Evolutionary conservation across 2,888 invertebrate species (phyloP).

Genomic region (Ischnura elegans): DNA sequence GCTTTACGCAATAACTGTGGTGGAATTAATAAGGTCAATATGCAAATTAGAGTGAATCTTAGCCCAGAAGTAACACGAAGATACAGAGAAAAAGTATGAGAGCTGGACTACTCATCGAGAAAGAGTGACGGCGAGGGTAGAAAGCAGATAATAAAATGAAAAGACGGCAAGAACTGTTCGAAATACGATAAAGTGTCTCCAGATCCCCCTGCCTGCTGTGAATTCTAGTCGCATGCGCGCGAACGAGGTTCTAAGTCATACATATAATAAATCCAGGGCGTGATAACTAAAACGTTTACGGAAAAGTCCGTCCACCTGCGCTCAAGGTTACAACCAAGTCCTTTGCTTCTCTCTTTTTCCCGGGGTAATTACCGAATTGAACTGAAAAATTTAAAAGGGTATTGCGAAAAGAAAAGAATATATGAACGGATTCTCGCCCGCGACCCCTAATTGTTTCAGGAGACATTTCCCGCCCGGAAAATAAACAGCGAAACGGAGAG

Average conservation of each 20-base stretch:
- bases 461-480: background rate
- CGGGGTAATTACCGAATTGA: background rate
- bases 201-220: background rate
- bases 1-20: no score
- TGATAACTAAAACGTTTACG: background rate
- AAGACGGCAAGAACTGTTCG: background rate
- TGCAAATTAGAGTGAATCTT: no score
- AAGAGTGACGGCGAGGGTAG: background rate
- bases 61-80: background rate
- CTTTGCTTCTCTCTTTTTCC: background rate
- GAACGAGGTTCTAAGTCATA: background rate
- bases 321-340: background rate
- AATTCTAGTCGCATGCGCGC: background rate
- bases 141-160: background rate
- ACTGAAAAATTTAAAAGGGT: background rate
- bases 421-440: background rate
- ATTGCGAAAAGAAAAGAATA: background rate
- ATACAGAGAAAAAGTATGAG: background rate
- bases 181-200: background rate
- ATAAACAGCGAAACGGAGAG: slow-evolving; percentile 3
- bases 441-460: background rate
- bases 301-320: no score
- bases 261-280: background rate
- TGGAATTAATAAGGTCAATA: no score
- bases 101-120: background rate